phyloP scores from a whole-genome alignment of 2,113 vertebrate genomes.

The Cricetomys ansorgei region DNA sequence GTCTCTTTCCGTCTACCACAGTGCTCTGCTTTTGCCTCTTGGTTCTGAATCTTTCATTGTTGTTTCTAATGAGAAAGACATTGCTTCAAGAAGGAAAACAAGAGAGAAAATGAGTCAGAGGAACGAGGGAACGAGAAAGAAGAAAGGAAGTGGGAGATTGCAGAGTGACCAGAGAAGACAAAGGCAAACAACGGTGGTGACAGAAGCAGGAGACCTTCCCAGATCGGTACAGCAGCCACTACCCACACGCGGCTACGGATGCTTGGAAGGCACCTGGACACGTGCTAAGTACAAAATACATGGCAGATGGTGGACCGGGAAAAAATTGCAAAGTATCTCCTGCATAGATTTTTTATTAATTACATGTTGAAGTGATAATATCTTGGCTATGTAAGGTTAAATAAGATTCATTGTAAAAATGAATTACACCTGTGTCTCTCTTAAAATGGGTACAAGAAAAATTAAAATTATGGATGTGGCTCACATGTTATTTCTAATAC shows the following conservation, averaged over 20 bases:
- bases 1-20: neutral
- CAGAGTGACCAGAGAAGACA: neutral
- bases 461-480: neutral
- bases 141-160: neutral
- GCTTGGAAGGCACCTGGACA: neutral
- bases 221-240: accelerated
- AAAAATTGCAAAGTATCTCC: neutral
- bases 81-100: neutral
- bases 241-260: accelerated
- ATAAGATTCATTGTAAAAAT: conserved; percentile 10
- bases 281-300: neutral
- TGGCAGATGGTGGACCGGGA: neutral
- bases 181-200: neutral
- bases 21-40: neutral
- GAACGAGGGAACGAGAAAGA: neutral
- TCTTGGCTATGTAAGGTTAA: neutral
- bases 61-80: conserved; percentile 36
- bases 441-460: neutral
- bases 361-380: neutral
- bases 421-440: neutral
- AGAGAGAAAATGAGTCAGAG: neutral
- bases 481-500: neutral
- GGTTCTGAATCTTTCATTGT: neutral
- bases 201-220: neutral
- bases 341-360: conserved; percentile 19